A percentile compares a stretch with the other conserved stretches of the same genome.
Evolutionary conservation across 1,140 invertebrate species (phyloP).

Genomic region (Tetraneura akinire): DNA sequence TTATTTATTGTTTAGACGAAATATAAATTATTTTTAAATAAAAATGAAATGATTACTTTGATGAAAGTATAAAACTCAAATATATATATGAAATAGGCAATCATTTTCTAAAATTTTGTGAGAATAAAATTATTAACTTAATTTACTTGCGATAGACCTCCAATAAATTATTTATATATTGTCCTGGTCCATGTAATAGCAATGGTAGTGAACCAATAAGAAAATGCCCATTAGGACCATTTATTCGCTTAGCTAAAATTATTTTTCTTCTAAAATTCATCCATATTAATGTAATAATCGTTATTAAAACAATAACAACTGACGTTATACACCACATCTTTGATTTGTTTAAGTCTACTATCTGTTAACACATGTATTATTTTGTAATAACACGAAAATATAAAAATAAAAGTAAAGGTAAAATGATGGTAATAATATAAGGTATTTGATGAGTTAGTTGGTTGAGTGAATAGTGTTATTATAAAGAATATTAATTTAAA

Average conservation of each 20-base stretch:
- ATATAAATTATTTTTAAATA: background rate
- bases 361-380: too few species aligned
- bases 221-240: conserved; percentile 10
- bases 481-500: too few species aligned
- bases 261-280: background rate
- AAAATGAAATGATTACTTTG: background rate
- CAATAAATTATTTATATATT: background rate
- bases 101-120: too few species aligned
- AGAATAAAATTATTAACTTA: background rate
- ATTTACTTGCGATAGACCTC: background rate
- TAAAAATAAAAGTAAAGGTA: too few species aligned
- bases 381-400: too few species aligned
- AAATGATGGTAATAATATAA: too few species aligned
- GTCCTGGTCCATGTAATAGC: background rate
- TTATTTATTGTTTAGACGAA: too few species aligned
- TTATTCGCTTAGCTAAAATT: conserved; percentile 1
- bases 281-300: background rate
- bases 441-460: too few species aligned
- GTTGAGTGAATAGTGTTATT: too few species aligned
- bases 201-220: conserved; percentile 5
- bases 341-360: background rate
- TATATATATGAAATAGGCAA: too few species aligned
- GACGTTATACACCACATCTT: background rate
- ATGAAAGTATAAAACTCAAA: background rate
- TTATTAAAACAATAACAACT: background rate